A percentile compares a stretch with the other conserved stretches of the same genome.
Conservation (phyloP, 2,888 invertebrate genomes). For the Acanthosoma haemorrhoidale region DNA sequence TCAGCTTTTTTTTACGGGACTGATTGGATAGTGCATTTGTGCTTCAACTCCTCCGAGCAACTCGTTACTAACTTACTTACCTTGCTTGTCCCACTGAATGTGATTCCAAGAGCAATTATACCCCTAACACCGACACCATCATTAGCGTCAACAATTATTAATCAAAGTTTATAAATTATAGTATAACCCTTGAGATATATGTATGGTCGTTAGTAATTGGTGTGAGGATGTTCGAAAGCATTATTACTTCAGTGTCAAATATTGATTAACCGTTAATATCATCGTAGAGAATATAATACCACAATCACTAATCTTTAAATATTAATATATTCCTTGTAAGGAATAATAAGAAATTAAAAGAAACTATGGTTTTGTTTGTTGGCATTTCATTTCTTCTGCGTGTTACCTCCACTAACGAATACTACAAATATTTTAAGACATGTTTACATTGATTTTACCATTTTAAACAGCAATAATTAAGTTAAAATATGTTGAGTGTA, state of each 20-base stretch:
- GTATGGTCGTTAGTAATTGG: slow-evolving; percentile 12
- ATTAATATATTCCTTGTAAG: too few species aligned
- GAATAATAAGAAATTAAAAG: too few species aligned
- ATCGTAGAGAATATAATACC: too few species aligned
- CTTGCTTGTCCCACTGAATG: neutral
- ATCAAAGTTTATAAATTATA: slow-evolving; percentile 18
- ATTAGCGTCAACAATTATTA: slow-evolving; percentile 21
- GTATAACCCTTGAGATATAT: slow-evolving; percentile 3
- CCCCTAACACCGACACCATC: neutral
- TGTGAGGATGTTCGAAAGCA: neutral
- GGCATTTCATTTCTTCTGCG: too few species aligned
- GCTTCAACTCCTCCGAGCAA: slow-evolving; percentile 1
- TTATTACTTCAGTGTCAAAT: neutral
- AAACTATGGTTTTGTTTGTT: too few species aligned
- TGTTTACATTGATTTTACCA: too few species aligned
- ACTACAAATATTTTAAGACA: too few species aligned
- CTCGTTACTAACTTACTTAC: slow-evolving; percentile 14
- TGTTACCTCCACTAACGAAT: too few species aligned
- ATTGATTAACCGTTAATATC: too few species aligned
- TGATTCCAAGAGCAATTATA: slow-evolving; percentile 14
- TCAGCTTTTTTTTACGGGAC: neutral
- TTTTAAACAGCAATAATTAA: too few species aligned
- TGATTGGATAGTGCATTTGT: neutral
- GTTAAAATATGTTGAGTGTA: too few species aligned
- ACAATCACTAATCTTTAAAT: too few species aligned